A percentile compares a stretch with the other conserved stretches of the same genome.
Evolutionary conservation across 2,888 invertebrate genomes (phyloP).

Genomic region (Euplagia quadripunctaria): DNA sequence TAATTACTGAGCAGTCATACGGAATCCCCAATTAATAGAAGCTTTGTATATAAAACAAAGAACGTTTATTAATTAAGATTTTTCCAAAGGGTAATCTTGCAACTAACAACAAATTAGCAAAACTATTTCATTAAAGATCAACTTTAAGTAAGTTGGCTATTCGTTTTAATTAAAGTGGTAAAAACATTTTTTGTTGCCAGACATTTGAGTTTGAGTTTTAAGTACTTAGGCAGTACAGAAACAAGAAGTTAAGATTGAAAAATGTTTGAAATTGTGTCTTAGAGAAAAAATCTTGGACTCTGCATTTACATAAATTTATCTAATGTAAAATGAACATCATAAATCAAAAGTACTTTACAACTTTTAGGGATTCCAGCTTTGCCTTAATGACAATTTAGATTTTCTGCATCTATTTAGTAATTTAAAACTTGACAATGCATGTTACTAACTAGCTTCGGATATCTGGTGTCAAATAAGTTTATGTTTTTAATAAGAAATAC

Average conservation of each 20-base stretch:
- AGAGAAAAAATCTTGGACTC: not conserved
- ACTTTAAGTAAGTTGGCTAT: conserved; percentile 45
- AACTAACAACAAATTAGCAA: conserved; percentile 57
- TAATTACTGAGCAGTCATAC: conserved; percentile 20
- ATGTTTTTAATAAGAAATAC: too few species aligned
- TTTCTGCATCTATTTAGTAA: too few species aligned
- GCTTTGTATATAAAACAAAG: conserved; percentile 23
- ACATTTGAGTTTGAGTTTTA: conserved; percentile 21
- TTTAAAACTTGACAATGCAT: too few species aligned
- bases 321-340: too few species aligned
- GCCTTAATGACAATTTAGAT: too few species aligned
- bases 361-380: too few species aligned
- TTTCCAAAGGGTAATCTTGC: conserved; percentile 46
- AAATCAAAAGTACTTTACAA: too few species aligned
- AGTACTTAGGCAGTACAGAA: conserved; percentile 8
- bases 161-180: conserved; percentile 60
- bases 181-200: conserved; percentile 41
- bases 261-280: not conserved
- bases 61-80: conserved; percentile 45
- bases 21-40: conserved; percentile 17
- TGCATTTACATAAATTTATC: too few species aligned
- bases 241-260: conserved; percentile 1
- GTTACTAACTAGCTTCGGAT: too few species aligned
- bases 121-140: conserved; percentile 55
- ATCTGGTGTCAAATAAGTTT: too few species aligned